Evolutionary conservation across 2,113 vertebrate species (phyloP).

Genomic region (Pungitius pungitius): DNA sequence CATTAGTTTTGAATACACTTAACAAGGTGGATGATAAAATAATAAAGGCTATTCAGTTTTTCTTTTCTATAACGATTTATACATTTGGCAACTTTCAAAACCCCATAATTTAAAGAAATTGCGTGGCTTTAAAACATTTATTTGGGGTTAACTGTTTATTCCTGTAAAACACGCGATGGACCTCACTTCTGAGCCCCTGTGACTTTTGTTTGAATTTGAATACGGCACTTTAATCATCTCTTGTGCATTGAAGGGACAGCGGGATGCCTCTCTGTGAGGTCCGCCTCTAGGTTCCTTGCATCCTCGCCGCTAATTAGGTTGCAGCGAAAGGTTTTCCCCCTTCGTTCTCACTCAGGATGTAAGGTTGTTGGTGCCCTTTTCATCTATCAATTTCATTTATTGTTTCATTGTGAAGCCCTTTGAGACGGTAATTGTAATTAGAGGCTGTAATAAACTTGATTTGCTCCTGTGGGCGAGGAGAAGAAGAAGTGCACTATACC

Average conservation of each 20-base stretch:
- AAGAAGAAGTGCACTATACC: slow-evolving; percentile 27
- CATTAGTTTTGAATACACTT: neutral
- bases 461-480: slow-evolving; percentile 57
- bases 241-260: neutral
- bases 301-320: slow-evolving; percentile 52
- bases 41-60: neutral
- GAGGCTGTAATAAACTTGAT: slow-evolving; percentile 69
- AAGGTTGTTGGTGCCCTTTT: slow-evolving; percentile 46
- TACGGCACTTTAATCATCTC: too few relatives aligned
- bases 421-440: slow-evolving; percentile 73
- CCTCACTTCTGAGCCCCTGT: neutral
- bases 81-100: neutral
- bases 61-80: neutral
- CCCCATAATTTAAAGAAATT: neutral
- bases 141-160: too few relatives aligned
- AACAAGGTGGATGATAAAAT: neutral
- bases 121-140: neutral
- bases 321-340: slow-evolving; percentile 18
- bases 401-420: slow-evolving; percentile 57
- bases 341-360: slow-evolving; percentile 33
- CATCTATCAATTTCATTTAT: slow-evolving; percentile 71
- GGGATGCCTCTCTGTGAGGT: slow-evolving; percentile 26
- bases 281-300: slow-evolving; percentile 16
- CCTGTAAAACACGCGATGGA: neutral
- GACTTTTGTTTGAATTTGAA: neutral